phyloP scores from a whole-genome alignment of 2,113 vertebrate species.

The Heterocephalus glaber region DNA sequence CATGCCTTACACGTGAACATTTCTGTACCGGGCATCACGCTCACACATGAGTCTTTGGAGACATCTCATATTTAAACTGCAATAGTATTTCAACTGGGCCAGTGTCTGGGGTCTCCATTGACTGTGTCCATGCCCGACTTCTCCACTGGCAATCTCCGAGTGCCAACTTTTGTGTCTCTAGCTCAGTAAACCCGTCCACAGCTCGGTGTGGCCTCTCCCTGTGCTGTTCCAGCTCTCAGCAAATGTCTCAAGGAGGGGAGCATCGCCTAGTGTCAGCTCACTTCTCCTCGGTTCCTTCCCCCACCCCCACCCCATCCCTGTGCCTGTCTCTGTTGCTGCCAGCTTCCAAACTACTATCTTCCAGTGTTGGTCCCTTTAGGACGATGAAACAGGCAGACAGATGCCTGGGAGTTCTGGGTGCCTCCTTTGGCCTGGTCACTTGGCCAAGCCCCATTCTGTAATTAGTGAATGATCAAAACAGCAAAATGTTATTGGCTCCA shows the following conservation, averaged over 20 bases:
- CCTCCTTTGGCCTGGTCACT: no score
- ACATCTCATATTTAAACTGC: not conserved
- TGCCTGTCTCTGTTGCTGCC: not conserved
- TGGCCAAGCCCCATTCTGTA: not conserved
- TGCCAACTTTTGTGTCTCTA: not conserved
- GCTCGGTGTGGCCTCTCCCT: not conserved
- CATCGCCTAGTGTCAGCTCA: not conserved
- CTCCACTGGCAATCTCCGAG: not conserved
- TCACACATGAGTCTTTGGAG: not conserved
- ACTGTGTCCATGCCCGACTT: no score
- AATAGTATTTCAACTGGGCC: not conserved
- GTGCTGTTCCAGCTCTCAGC: not conserved
- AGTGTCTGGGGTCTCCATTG: no score
- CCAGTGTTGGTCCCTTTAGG: not conserved
- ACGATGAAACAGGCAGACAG: not conserved
- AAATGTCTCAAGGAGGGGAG: not conserved
- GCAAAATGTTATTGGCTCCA: not conserved
- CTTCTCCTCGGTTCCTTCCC: not conserved
- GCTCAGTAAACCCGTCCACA: not conserved
- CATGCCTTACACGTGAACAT: not conserved
- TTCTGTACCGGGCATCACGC: not conserved
- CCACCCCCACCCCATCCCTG: no score
- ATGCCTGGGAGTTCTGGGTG: no score
- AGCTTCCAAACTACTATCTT: not conserved
- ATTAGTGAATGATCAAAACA: not conserved